Evolutionary conservation across 2,113 vertebrate species (phyloP).

Genomic region (Serilophus lunatus): DNA sequence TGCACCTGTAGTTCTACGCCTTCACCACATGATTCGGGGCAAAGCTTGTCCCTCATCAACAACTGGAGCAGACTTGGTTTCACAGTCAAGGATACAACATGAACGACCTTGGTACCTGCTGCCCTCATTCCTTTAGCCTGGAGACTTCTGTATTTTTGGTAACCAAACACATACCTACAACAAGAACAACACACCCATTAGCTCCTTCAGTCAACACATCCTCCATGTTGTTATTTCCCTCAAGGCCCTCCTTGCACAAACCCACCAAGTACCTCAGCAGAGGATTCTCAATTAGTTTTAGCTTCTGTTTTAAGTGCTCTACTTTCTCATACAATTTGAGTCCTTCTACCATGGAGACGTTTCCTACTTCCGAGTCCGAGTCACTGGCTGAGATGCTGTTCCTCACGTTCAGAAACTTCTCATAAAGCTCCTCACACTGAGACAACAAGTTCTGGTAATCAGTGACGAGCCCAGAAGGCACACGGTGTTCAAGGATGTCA

Average conservation of each 20-base stretch:
- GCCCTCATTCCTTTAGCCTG: constrained; percentile 82
- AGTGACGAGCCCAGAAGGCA: constrained; percentile 85
- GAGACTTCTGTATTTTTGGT: constrained; percentile 81
- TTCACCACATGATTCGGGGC: constrained; percentile 71
- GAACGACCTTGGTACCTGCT: constrained; percentile 74
- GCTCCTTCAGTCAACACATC: background rate
- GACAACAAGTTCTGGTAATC: constrained; percentile 83
- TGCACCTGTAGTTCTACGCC: constrained; percentile 86
- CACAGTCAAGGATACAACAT: constrained; percentile 82
- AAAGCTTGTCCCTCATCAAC: constrained; percentile 82
- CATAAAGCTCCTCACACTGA: constrained; percentile 81
- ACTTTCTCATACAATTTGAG: constrained; percentile 86
- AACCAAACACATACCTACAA: constrained; percentile 89
- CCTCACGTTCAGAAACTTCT: constrained; percentile 82
- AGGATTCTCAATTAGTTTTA: constrained; percentile 93
- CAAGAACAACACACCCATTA: background rate
- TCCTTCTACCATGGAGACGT: constrained; percentile 92
- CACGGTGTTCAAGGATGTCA: constrained; percentile 89
- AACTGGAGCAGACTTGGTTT: constrained; percentile 74
- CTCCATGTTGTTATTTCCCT: background rate
- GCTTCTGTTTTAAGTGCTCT: constrained; percentile 86
- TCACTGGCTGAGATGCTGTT: constrained; percentile 76
- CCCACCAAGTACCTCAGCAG: constrained; percentile 77
- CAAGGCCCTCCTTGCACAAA: background rate
- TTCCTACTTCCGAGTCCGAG: constrained; percentile 83